Base-by-base conservation (phyloP, 1,140 invertebrate species). In the Solenopsis invicta region DNA sequence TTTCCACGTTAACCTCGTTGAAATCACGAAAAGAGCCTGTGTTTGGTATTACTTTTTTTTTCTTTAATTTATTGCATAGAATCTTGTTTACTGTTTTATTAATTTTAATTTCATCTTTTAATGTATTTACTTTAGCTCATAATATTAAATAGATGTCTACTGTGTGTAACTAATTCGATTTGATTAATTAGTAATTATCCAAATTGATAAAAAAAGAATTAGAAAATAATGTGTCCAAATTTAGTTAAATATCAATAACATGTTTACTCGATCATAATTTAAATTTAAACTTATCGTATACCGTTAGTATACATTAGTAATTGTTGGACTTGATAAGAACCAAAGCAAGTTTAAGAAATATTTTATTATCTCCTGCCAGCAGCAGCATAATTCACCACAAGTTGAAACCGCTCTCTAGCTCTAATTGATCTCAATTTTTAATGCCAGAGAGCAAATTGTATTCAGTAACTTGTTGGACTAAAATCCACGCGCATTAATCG, bases 391-490 rank as follows among this genome's bases (percentile, higher is more conserved):
- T 82, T 82, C 18, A 59, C 12, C 50, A 21, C 21, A 50, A 59
- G 24, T 50, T 9, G 37, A 72, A 82, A 64, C 24, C 12, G 21
- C n/a, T 54, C 18, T 13, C 21, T 41, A 4, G 4, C 16, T 82
- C 34, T 74, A 84, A 62, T 74, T 84, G 80, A 74, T 75, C 29
- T 82, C 24, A 61, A 84, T 75, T 84, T 84, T 84, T 84, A 18
- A 84, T 82, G 41, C 50, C 50, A 61, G 13, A 41, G 41, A 29
- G 41, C 18, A 37, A 61, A 24, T 34, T 21, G 2, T 61, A 61
- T 61, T 82, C 8, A 21, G 6, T 82, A 74, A 16, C 24, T 74
- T 37, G 18, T 24, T 81, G 16, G 21, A 34, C 18, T 41, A 34
- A 3, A 84, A 84, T 61, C 4, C 45, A 21, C 18, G 18, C 1